Base-by-base conservation (phyloP, 1,140 invertebrate species). In the Apis mellifera region DNA sequence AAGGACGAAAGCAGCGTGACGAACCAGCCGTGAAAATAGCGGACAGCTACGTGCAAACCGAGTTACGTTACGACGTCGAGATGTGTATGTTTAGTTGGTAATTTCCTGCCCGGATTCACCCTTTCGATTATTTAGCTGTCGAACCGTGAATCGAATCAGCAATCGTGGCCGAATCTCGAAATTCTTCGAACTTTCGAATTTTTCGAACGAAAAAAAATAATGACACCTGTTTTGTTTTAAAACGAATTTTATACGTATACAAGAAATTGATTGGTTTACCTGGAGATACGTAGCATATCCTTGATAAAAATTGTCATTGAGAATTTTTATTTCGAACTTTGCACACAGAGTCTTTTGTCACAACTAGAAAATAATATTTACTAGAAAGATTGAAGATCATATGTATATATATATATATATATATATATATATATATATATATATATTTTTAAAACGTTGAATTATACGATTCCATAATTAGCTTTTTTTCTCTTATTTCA, bases 31-130 rank as follows among this genome's bases (percentile, higher is more conserved):
- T 93, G 91, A 93, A 94, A 93, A 91, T 80, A 88, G 69, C 87
- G 84, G 91, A 87, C 89, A 90, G 86, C 90, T 93, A 91, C 91
- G 93, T 90, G 90, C 92, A 93, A 91, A 93, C 89, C 89, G 83
- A 69, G 76, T 55, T 82, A 70, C 65, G 70, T 84, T 81, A 81
- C 71, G 21, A 32, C 48, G 42, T 17, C 68, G 54, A 84, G 85
- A 87, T 87, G 74, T 86, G 65, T 87, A 84, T 84, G 86, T 87
- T 84, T 86, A 70, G 32, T 26, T 17, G 70, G 64, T 50, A 75
- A 60, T 77, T 81, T 74, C 54, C 57, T 62, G 75, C 32, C 15
- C 48, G 19, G 60, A 70, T 79, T 72, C 59, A 66, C 59, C 75
- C 76, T 73, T 79, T 75, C 55, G 59, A 0, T 42, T 42, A 42